Evolutionary conservation across 2,888 invertebrate species (phyloP).

Genomic region (Aquatica leii): DNA sequence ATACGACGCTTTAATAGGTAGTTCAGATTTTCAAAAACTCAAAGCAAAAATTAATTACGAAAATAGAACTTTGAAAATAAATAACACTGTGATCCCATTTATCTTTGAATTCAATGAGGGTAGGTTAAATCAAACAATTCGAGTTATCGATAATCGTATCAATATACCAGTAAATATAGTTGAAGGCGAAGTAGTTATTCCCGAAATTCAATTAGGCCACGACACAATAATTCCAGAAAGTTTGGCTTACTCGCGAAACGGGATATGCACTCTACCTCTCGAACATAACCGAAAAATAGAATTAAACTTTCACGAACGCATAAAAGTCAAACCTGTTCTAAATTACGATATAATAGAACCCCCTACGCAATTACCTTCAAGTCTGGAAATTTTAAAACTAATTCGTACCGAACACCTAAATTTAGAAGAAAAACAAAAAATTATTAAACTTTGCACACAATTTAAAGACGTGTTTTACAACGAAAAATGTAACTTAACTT

Average conservation of each 20-base stretch:
- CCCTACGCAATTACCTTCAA: not conserved
- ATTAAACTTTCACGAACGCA: conserved; percentile 23
- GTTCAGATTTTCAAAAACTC: conserved; percentile 30
- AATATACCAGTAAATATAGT: conserved; percentile 9
- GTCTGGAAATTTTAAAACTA: not conserved
- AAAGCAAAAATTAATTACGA: conserved; percentile 30
- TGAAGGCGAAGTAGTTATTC: conserved; percentile 25
- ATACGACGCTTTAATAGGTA: conserved; percentile 34
- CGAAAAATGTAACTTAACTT: not conserved
- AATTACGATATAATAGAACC: conserved; percentile 9
- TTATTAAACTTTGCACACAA: not conserved
- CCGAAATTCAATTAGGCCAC: too few species aligned
- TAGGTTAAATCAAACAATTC: too few species aligned
- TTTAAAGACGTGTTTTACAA: not conserved
- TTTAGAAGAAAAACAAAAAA: not conserved
- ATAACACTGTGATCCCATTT: conserved; percentile 18
- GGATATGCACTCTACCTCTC: conserved; percentile 18
- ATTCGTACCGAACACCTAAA: not conserved
- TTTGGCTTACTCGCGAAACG: conserved; percentile 18
- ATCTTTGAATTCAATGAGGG: conserved; percentile 28
- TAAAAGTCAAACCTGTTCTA: conserved; percentile 21
- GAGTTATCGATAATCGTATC: too few species aligned
- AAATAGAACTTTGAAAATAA: conserved; percentile 19
- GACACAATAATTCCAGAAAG: too few species aligned
- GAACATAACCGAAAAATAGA: conserved; percentile 10